phyloP scores from a whole-genome alignment of 2,113 vertebrate genomes.

The Heteronetta atricapilla region DNA sequence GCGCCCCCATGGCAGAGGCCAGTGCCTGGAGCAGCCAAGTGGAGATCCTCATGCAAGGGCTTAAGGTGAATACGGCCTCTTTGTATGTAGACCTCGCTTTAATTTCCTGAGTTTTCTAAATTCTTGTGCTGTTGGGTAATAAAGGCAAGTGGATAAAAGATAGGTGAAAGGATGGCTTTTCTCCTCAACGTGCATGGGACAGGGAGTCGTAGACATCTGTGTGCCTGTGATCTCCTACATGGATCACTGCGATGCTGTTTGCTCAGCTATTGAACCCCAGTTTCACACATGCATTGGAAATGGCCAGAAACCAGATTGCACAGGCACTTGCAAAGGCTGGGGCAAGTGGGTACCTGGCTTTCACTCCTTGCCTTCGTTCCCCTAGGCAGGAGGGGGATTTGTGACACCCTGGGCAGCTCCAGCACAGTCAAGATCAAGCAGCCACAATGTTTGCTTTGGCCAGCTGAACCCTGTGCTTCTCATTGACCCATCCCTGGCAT shows the following conservation, averaged over 20 bases:
- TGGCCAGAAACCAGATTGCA: not conserved
- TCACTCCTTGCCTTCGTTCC: not conserved
- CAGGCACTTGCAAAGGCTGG: not conserved
- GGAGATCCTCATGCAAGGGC: not conserved
- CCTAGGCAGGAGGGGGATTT: not conserved
- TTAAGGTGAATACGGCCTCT: accelerated
- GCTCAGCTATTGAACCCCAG: not conserved
- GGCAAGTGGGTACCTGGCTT: accelerated
- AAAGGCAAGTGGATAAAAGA: not conserved
- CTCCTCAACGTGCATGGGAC: not conserved
- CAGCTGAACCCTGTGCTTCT: accelerated
- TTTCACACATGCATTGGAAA: not conserved
- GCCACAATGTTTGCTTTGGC: not conserved
- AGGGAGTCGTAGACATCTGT: not conserved
- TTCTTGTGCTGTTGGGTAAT: not conserved
- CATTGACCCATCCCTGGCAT: not conserved
- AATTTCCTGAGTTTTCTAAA: not conserved
- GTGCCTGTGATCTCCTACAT: not conserved
- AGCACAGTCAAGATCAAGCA: not conserved
- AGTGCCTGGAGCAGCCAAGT: not conserved
- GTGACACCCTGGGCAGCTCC: not conserved
- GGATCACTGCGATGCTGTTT: not conserved
- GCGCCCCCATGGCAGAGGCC: not conserved
- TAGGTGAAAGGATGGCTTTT: not conserved
- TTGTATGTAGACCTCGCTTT: not conserved